These are phyloP conservation scores for Lamproptera curius DNA, from an alignment of 2,888 invertebrate genomes.

Conservation along the genomic window DNA sequence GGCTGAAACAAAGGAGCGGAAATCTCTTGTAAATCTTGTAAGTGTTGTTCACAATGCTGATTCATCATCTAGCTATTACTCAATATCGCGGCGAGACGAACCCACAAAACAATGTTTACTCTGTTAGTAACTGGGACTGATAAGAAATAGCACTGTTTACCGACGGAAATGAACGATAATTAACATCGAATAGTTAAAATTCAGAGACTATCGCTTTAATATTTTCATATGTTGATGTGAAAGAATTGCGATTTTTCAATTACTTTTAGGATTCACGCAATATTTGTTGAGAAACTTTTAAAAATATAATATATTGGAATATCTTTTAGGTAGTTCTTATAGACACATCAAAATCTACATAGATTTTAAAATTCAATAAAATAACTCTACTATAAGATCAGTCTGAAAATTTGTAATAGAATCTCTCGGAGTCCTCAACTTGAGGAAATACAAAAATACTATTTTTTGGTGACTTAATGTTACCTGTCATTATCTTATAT, in stretches of 20 bases:
- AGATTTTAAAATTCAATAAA: too few species aligned
- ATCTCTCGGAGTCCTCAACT: too few species aligned
- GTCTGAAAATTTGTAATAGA: too few species aligned
- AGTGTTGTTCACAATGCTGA: conserved; percentile 32
- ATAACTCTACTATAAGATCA: too few species aligned
- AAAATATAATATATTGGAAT: too few species aligned
- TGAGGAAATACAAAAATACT: too few species aligned
- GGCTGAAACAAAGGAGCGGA: conserved; percentile 40
- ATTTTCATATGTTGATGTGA: background rate
- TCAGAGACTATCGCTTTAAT: background rate
- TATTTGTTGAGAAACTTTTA: too few species aligned
- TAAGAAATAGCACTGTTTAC: conserved; percentile 24
- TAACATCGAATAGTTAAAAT: conserved; percentile 4
- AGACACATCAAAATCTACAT: too few species aligned
- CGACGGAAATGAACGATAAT: conserved; percentile 24
- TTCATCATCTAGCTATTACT: conserved; percentile 34
- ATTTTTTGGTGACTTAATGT: too few species aligned
- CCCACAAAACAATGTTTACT: conserved; percentile 34
- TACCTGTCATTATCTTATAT: too few species aligned
- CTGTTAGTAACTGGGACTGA: conserved; percentile 33
- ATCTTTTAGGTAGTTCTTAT: too few species aligned
- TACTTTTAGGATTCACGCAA: too few species aligned
- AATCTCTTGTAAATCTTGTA: conserved; percentile 40
- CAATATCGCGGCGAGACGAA: conserved; percentile 38
- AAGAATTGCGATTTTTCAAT: background rate